These are phyloP conservation scores for Parnassius glacialis DNA, from an alignment of 2,888 invertebrate species.

Conservation along the genomic window DNA sequence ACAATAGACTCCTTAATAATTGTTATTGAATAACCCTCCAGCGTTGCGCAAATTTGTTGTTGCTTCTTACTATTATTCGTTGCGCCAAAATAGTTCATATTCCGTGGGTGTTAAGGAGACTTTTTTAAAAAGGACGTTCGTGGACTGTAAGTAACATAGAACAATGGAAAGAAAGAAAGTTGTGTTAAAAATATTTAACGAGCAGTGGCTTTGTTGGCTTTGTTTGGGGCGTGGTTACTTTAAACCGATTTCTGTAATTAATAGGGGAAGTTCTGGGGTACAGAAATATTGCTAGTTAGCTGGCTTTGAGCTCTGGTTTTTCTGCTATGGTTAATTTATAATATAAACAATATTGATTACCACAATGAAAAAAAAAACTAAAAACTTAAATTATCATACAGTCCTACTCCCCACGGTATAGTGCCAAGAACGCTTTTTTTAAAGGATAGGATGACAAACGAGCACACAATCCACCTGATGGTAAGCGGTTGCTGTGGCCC, in stretches of 20 bases:
- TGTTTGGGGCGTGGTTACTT: constrained; percentile 35
- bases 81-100: neutral
- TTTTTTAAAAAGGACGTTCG: neutral
- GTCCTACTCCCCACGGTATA: too few species aligned
- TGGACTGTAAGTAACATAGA: neutral
- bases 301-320: neutral
- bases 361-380: too few species aligned
- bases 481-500: too few species aligned
- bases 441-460: too few species aligned
- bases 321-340: too few species aligned
- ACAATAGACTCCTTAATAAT: constrained; percentile 34
- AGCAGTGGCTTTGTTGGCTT: constrained; percentile 30
- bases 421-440: too few species aligned
- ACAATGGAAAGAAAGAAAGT: constrained; percentile 25
- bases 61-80: neutral
- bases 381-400: too few species aligned
- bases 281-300: neutral
- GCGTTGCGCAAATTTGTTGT: constrained; percentile 20
- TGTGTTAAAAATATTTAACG: constrained; percentile 33
- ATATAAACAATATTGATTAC: too few species aligned
- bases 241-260: constrained; percentile 30
- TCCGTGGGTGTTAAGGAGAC: neutral
- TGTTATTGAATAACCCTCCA: constrained; percentile 38
- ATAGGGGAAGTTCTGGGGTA: constrained; percentile 17
- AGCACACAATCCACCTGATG: too few species aligned